Evolutionary conservation across 2,797 vertebrate species (phyloP).

Genomic region (Schizopygopsis malacanthus): DNA sequence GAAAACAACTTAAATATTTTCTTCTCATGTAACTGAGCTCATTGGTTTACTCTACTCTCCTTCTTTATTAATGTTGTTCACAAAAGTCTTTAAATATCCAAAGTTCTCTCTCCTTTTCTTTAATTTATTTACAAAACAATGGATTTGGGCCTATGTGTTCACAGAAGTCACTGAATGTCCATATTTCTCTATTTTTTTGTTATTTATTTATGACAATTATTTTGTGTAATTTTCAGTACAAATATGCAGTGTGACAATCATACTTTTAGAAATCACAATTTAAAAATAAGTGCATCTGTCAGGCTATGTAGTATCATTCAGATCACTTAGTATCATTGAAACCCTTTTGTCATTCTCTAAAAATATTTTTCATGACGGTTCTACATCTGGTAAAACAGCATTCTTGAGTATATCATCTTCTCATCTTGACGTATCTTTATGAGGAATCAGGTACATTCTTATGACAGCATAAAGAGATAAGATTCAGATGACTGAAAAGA

Average conservation of each 20-base stretch:
- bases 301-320: background rate
- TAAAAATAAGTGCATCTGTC: background rate
- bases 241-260: background rate
- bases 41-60: background rate
- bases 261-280: no score
- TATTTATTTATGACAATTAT: background rate
- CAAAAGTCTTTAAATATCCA: background rate
- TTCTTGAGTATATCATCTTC: background rate
- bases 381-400: background rate
- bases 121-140: background rate
- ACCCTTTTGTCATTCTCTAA: background rate
- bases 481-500: background rate
- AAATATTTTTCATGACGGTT: background rate
- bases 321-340: no score
- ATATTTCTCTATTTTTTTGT: background rate
- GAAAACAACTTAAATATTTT: background rate
- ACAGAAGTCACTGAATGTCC: background rate
- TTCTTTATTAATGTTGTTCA: background rate
- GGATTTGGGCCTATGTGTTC: background rate
- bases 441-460: background rate
- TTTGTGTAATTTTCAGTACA: background rate
- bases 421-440: slow-evolving; percentile 21
- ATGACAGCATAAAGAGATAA: background rate
- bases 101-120: background rate
- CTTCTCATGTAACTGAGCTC: background rate